These are phyloP conservation scores for Cyanoderma ruficeps DNA, from an alignment of 2,113 vertebrate genomes.

Conservation along the genomic window DNA sequence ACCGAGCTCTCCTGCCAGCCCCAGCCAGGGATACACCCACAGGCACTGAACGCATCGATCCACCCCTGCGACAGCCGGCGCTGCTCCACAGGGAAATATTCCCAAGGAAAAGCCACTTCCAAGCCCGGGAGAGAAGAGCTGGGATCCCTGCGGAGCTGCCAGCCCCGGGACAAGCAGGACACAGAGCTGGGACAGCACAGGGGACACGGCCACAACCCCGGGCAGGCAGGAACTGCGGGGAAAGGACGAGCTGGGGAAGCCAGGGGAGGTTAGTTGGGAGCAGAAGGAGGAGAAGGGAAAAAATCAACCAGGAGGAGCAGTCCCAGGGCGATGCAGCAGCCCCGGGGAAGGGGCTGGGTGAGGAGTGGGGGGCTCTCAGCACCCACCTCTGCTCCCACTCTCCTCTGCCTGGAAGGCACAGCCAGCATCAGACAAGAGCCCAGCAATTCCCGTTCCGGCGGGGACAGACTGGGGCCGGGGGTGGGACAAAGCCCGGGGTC, in stretches of 20 bases:
- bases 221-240: neutral
- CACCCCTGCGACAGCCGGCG: fast-evolving
- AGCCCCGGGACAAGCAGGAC: no score
- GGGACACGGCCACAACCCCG: neutral
- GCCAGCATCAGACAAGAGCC: neutral
- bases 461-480: neutral
- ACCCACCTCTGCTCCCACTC: constrained; percentile 48
- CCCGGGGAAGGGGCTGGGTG: neutral
- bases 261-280: neutral
- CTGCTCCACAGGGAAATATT: neutral
- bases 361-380: neutral
- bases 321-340: neutral
- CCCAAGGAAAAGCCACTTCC: neutral
- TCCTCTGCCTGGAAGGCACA: neutral
- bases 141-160: no score
- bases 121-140: neutral
- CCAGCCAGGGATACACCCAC: neutral
- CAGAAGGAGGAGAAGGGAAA: neutral
- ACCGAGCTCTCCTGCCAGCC: neutral
- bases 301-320: neutral
- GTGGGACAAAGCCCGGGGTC: neutral
- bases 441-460: neutral
- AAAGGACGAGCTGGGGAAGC: neutral
- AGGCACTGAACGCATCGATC: neutral
- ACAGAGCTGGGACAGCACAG: neutral